Evolutionary conservation across 23 tunicate species (phyloP).

Genomic region (Oikopleura dioica): DNA sequence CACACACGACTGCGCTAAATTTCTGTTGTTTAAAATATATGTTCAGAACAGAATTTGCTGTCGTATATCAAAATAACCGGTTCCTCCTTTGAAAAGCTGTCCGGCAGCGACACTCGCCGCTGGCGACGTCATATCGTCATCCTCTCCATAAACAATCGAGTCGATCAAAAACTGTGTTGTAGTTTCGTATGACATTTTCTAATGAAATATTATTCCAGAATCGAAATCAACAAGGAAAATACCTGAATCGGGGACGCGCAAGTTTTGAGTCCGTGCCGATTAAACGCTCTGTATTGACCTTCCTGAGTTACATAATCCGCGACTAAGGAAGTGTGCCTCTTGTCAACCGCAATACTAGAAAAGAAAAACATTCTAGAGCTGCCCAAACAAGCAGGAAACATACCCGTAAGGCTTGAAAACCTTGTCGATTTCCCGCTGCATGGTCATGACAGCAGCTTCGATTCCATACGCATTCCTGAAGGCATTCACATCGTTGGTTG

Average conservation of each 20-base stretch:
- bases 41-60: slow-evolving; percentile 6
- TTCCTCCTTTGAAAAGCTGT: slow-evolving; percentile 45
- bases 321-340: slow-evolving; percentile 43
- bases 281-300: slow-evolving; percentile 47
- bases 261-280: slow-evolving; percentile 30
- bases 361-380: background rate
- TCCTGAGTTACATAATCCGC: slow-evolving; percentile 70
- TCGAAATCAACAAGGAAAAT: too few relatives aligned
- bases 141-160: slow-evolving; percentile 33
- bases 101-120: slow-evolving; percentile 74
- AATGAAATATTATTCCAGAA: background rate
- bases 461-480: slow-evolving; percentile 45
- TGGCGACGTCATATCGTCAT: slow-evolving; percentile 41
- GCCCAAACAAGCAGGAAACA: background rate
- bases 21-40: too few relatives aligned
- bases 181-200: slow-evolving; percentile 56
- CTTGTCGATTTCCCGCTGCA: slow-evolving; percentile 49
- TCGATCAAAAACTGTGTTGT: slow-evolving; percentile 35
- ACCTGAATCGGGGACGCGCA: slow-evolving; percentile 77
- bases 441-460: slow-evolving; percentile 62
- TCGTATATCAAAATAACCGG: slow-evolving; percentile 24
- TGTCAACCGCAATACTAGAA: slow-evolving; percentile 53
- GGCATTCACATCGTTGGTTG: slow-evolving; percentile 55
- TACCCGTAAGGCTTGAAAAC: slow-evolving; percentile 26
- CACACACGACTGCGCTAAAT: too few relatives aligned